phyloP scores from a whole-genome alignment of 2,797 vertebrate species.

The Scolopax rusticola region DNA sequence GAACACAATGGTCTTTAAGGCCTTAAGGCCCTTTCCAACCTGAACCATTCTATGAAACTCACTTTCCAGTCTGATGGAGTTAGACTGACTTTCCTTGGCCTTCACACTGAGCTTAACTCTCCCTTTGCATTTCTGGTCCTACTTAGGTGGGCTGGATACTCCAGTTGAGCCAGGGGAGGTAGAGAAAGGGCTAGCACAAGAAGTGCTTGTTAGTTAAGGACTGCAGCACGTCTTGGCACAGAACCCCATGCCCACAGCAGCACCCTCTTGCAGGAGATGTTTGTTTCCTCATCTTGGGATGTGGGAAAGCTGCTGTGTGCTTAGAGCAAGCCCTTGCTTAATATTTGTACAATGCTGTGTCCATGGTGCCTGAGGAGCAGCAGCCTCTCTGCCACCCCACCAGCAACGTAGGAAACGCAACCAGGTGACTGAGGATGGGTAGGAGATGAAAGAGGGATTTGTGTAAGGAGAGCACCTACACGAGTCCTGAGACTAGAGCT shows the following conservation, averaged over 20 bases:
- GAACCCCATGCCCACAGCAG: neutral
- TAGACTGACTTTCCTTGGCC: neutral
- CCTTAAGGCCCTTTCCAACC: too few relatives aligned
- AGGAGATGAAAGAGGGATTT: neutral
- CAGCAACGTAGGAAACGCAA: neutral
- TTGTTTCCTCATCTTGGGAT: neutral
- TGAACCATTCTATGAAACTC: too few relatives aligned
- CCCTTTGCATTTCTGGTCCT: neutral
- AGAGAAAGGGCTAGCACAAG: neutral
- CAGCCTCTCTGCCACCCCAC: neutral
- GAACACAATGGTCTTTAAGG: too few relatives aligned
- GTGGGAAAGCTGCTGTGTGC: neutral
- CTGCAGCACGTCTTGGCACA: rapidly evolving
- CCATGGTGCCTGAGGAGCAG: neutral
- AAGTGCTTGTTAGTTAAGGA: neutral
- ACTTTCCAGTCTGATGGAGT: neutral
- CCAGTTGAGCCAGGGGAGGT: neutral
- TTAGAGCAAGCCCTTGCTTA: neutral
- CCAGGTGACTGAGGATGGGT: neutral
- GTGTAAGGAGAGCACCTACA: too few relatives aligned
- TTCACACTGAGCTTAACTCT: neutral
- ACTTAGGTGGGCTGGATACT: rapidly evolving
- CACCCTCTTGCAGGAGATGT: neutral
- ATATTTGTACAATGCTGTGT: neutral
- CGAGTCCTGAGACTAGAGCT: neutral